phyloP scores from a whole-genome alignment of 1,140 invertebrate genomes.

The Euwallacea fornicatus region DNA sequence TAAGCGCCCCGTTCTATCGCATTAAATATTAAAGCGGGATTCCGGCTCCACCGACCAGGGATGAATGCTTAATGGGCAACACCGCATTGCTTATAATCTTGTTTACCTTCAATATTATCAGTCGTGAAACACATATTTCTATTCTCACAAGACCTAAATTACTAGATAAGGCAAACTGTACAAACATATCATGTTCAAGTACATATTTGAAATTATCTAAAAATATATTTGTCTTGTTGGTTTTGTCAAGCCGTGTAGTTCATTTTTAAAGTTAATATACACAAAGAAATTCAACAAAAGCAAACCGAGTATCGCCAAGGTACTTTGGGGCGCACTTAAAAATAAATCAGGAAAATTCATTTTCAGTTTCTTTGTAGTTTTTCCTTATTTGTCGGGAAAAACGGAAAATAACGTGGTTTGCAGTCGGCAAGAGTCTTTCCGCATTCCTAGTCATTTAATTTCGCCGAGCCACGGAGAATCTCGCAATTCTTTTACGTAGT shows the following conservation, averaged over 20 bases:
- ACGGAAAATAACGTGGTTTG: conserved; percentile 28
- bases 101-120: conserved; percentile 39
- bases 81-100: conserved; percentile 41
- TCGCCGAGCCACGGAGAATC: background rate
- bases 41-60: conserved; percentile 33
- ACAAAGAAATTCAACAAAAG: background rate
- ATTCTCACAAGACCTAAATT: too few relatives aligned
- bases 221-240: too few relatives aligned
- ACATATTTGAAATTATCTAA: too few relatives aligned
- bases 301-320: conserved; percentile 6
- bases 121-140: too few relatives aligned
- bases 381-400: conserved; percentile 27
- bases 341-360: conserved; percentile 31
- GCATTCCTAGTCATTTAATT: conserved; percentile 27
- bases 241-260: background rate
- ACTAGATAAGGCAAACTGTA: too few relatives aligned
- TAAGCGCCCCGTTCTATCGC: conserved; percentile 31
- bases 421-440: conserved; percentile 21
- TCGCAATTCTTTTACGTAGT: conserved; percentile 7
- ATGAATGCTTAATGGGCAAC: conserved; percentile 42
- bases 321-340: conserved; percentile 26
- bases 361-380: conserved; percentile 34
- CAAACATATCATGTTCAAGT: too few relatives aligned
- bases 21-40: conserved; percentile 46
- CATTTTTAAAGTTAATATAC: conserved; percentile 10